A percentile compares a stretch with the other conserved stretches of the same genome.
Conservation (phyloP, 2,113 vertebrate species). For the Motacilla alba region DNA sequence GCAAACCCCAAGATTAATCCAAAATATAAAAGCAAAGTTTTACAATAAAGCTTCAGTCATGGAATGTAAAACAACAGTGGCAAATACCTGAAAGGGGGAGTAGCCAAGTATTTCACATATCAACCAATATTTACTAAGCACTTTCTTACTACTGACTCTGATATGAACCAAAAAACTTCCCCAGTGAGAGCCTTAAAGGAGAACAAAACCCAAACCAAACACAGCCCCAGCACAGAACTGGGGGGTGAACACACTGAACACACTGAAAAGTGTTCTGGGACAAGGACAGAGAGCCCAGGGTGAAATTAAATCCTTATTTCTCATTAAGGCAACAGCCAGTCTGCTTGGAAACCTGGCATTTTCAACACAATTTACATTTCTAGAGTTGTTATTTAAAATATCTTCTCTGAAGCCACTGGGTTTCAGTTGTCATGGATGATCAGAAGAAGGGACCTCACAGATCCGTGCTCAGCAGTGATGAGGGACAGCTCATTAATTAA, state of each 20-base stretch:
- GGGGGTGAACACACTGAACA: background rate
- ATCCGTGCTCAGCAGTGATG: background rate
- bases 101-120: background rate
- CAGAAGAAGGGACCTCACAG: background rate
- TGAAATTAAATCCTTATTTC: background rate
- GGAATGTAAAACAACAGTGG: background rate
- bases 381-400: background rate
- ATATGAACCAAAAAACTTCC: background rate
- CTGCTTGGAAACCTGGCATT: background rate
- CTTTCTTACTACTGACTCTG: background rate
- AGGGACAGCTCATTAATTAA: background rate
- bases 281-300: background rate
- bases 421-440: background rate
- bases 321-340: background rate
- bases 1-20: background rate
- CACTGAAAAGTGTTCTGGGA: background rate
- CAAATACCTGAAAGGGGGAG: background rate
- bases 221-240: accelerated
- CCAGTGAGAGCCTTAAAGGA: background rate
- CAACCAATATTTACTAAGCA: background rate
- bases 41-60: background rate
- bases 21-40: background rate
- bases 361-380: background rate
- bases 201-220: background rate
- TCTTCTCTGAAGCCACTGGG: background rate